Base-by-base conservation (phyloP, 2,888 invertebrate genomes). In the Archaeoteleia sp. region DNA sequence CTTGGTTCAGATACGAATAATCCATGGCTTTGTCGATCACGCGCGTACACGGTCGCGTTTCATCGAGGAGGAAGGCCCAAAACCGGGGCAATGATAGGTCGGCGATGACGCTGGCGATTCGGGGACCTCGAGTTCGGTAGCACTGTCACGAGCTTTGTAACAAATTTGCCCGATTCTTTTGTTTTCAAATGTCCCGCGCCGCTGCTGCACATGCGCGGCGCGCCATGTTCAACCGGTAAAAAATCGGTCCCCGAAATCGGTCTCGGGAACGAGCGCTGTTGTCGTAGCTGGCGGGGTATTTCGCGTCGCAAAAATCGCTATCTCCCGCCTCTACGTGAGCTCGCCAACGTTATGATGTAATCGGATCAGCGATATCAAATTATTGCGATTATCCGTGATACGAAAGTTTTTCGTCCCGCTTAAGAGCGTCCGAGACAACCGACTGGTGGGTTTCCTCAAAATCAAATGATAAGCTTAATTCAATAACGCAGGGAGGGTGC, bases 1-100 rank as follows among this genome's bases (percentile, higher is more conserved):
- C 88, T 82, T 92, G 92, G 84, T 92, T 91, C 81, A 92, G 86
- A 83, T 92, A 92, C 75, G 91, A 89, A 84, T 92, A 92, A 77
- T 85, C 85, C 85, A 85, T 85, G 42, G 29, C 35, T 17, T 43
- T 25, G 32, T 61, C 67, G 46, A 61, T 61, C 67, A 67, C 67
- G 61, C 62, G 58, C 68, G 67, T 32, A 57, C 57, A 53, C 62
- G 51, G 42, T 62, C 62, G 57, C 62, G 62, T 67, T 67, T 67
- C 62, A 67, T 62, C 67, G 67, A 61, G 51, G 10, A 67, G 55
- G 55, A 27, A 67, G 49, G 61, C 67, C 67, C 67, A 67, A 12
- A 61, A 54, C 42, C 51, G 61, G 48, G 48, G 48, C 35, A 40
- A 13, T 45, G 20, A 34, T 15, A 12, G 40, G 15, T 23, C 40